Evolutionary conservation across 2,888 invertebrate genomes (phyloP).

Genomic region (Lochmaea capreae): DNA sequence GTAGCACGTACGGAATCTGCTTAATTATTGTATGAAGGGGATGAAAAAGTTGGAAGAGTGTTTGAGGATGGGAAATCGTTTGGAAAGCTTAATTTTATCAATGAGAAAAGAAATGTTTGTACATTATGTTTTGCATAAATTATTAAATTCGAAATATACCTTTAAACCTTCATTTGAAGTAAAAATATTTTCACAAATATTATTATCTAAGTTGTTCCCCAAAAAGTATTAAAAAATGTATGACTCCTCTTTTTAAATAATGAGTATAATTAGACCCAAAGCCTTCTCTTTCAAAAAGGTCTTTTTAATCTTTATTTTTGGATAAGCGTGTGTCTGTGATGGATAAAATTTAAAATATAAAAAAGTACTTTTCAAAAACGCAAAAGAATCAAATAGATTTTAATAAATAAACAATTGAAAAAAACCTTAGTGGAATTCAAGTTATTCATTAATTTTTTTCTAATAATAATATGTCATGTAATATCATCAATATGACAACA

Average conservation of each 20-base stretch:
- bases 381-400: no score
- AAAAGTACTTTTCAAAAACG: no score
- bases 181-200: neutral
- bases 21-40: neutral
- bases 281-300: neutral
- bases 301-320: neutral
- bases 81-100: neutral
- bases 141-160: neutral
- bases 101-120: neutral
- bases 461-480: no score
- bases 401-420: no score
- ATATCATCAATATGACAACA: no score
- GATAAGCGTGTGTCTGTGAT: no score
- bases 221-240: neutral
- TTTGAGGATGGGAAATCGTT: no score
- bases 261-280: neutral
- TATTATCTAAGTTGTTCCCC: neutral
- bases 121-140: neutral
- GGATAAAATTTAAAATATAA: no score
- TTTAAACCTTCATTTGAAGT: neutral
- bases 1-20: neutral
- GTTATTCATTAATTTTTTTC: no score
- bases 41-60: no score
- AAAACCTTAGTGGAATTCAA: no score
- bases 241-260: neutral